Percentiles rank a stretch among this genome's conserved stretches.
Conservation (phyloP, 2,797 vertebrate genomes). For the Pipistrellus kuhlii region DNA sequence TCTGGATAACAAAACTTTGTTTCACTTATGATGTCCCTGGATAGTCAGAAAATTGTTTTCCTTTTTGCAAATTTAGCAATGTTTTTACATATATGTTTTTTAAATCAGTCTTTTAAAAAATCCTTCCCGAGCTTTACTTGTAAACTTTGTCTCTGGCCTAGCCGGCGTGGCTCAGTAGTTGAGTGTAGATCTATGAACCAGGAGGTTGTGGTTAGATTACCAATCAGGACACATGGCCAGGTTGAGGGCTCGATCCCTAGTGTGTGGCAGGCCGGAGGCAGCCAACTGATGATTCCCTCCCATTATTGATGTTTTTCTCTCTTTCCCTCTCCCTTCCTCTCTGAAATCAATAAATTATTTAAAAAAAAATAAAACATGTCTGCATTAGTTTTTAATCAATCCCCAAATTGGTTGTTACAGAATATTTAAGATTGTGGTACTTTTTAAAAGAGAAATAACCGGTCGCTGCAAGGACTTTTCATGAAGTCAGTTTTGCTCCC, state of each 20-base stretch:
- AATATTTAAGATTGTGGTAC: not conserved
- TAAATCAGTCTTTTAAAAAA: constrained; percentile 24
- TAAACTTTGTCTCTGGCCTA: not conserved
- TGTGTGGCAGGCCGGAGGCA: too few relatives aligned
- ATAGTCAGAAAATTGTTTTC: constrained; percentile 21
- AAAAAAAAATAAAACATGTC: not conserved
- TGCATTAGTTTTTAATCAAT: not conserved
- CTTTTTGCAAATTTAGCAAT: constrained; percentile 15
- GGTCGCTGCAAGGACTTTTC: not conserved
- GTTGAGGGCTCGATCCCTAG: too few relatives aligned
- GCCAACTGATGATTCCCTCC: too few relatives aligned
- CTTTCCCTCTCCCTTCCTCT: too few relatives aligned
- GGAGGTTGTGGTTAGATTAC: too few relatives aligned
- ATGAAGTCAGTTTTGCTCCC: not conserved
- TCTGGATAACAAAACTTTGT: not conserved
- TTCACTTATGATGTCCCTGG: not conserved
- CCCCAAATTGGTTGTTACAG: not conserved
- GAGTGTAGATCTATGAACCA: too few relatives aligned
- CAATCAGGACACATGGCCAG: too few relatives aligned
- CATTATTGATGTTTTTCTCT: too few relatives aligned
- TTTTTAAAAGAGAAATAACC: not conserved
- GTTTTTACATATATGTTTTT: not conserved
- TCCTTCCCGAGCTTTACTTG: not conserved
- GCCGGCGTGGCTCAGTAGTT: too few relatives aligned
- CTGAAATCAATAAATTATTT: too few relatives aligned